Evolutionary conservation across 92 coral and sea anemone genomes (phyloP).

Genomic region (Umimayanthus kanabou): DNA sequence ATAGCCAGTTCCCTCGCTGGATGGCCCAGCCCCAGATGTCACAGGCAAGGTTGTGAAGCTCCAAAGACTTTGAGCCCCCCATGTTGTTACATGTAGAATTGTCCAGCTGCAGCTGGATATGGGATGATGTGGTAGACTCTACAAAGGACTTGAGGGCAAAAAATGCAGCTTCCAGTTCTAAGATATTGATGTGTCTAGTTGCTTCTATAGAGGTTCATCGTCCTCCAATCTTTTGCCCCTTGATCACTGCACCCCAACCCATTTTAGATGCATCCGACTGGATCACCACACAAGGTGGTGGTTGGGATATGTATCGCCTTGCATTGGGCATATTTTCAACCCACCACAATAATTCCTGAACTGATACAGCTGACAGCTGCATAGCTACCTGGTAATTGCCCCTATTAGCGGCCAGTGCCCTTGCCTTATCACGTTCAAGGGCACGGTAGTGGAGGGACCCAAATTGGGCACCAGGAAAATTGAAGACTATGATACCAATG

Average conservation of each 20-base stretch:
- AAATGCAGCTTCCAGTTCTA: conserved; percentile 48
- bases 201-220: conserved; percentile 47
- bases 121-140: background rate
- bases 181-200: conserved; percentile 39
- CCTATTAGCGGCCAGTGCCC: conserved; percentile 32
- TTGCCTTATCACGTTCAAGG: conserved; percentile 48
- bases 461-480: conserved; percentile 41
- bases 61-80: conserved; percentile 37
- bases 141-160: conserved; percentile 65
- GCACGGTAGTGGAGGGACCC: conserved; percentile 53
- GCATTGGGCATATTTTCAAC: conserved; percentile 45
- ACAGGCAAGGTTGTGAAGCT: conserved; percentile 30
- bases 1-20: conserved; percentile 38
- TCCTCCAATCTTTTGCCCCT: conserved; percentile 35
- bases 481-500: conserved; percentile 36
- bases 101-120: conserved; percentile 44
- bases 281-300: conserved; percentile 38
- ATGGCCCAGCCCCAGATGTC: conserved; percentile 56
- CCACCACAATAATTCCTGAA: conserved; percentile 55
- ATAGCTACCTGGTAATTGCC: conserved; percentile 53
- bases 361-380: conserved; percentile 44
- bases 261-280: conserved; percentile 60
- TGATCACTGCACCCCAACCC: conserved; percentile 53
- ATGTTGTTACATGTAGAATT: conserved; percentile 46
- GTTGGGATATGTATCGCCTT: conserved; percentile 12